Percentiles rank a stretch among this genome's conserved stretches.
These are phyloP conservation scores for Capreolus pygargus DNA, from an alignment of 2,113 vertebrate genomes.

Conservation along the genomic window DNA sequence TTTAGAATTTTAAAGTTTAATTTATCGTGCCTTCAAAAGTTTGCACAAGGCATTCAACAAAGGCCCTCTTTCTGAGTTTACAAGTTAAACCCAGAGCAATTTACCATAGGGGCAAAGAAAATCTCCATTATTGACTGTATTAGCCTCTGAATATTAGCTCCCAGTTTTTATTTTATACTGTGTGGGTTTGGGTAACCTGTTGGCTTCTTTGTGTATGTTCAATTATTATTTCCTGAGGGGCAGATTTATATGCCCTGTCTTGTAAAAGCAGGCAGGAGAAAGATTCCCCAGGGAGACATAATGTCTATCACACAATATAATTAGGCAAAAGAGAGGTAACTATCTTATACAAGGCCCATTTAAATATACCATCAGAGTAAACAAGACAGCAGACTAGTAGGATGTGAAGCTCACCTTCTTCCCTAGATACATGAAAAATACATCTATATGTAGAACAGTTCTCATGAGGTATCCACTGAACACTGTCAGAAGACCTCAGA, in stretches of 20 bases:
- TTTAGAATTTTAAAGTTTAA: not conserved
- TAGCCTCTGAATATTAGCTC: not conserved
- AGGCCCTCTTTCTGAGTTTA: not conserved
- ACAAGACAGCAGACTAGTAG: not conserved
- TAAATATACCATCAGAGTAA: not conserved
- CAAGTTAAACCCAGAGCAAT: not conserved
- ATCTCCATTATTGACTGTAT: not conserved
- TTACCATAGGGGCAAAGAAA: not conserved
- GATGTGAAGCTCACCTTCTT: not conserved
- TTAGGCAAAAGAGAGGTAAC: not conserved
- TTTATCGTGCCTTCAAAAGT: not conserved
- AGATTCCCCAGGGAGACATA: not conserved
- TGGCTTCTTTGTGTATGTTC: not conserved
- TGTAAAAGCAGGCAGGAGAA: not conserved
- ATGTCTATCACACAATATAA: not conserved
- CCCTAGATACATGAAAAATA: not conserved
- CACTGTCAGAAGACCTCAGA: not conserved
- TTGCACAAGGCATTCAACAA: not conserved
- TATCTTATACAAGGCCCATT: not conserved
- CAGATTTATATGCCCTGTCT: not conserved
- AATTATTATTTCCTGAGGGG: not conserved
- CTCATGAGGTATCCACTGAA: not conserved
- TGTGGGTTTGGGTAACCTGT: not conserved
- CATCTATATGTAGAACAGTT: not conserved
- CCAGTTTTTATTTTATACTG: not conserved